Base-by-base conservation (phyloP, 1,140 invertebrate genomes). In the Ridgeia piscesae region DNA sequence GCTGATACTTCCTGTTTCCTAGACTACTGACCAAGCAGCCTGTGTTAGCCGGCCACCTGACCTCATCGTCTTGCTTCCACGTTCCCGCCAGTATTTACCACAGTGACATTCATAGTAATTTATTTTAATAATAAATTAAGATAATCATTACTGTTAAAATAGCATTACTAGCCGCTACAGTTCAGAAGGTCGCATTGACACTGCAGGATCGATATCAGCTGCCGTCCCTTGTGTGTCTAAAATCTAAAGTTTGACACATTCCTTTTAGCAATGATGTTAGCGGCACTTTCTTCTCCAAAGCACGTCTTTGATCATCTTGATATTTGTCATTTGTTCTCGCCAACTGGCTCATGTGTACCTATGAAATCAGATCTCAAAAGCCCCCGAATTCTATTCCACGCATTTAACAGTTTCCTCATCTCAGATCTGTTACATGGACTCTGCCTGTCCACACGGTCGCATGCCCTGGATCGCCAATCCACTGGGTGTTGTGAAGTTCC, bases 241-340 rank as follows among this genome's bases (percentile, higher is more conserved):
- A 77, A 77, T 77, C 58, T 77, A 77, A 77, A 77, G 58, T 77
- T 77, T 77, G 58, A 77, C 58, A 77, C 58, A 77, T 77, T 77
- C 58, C 58, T 77, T 77, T 77, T 77, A 77, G 58, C 58, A 77
- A 77, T 77, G 58, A 77, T 77, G 58, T 77, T 77, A 77, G 0
- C 27, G 17, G 58, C 58, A 31, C 58, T 77, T 77, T 31, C 4
- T 77, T 77, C 58, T 77, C 58, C 27, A 21, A 77, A 9, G 27
- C 27, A 21, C 4, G 27, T 21, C 58, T 77, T 77, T 77, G 58
- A 77, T 77, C 11, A 77, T 77, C 58, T 8, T 77, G 58, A 77
- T 77, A 77, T 77, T 77, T 77, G 58, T 77, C 58, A 77, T 21
- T 77, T 77, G 58, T 77, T 77, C 58, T 77, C 27, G 58, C 2